phyloP scores from a whole-genome alignment of 2,888 invertebrate genomes.

The Stramonita haemastoma region DNA sequence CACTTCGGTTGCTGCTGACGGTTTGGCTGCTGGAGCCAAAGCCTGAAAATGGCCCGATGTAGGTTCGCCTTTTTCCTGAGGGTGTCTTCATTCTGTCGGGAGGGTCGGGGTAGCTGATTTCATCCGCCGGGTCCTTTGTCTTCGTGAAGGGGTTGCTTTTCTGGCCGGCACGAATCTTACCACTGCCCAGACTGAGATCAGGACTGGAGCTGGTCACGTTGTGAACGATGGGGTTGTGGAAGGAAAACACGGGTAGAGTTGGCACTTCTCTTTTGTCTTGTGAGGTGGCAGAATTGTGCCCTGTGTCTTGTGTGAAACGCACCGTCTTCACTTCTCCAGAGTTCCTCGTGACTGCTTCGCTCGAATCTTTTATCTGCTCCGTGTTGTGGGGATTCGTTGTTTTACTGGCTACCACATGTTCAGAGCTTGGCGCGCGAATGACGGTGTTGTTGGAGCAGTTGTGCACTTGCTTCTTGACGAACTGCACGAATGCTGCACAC shows the following conservation, averaged over 20 bases:
- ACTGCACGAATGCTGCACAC: not conserved
- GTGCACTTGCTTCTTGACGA: not conserved
- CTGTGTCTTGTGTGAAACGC: not conserved
- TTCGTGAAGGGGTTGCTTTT: not conserved
- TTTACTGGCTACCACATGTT: not conserved
- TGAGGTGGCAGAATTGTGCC: not conserved
- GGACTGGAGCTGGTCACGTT: not conserved
- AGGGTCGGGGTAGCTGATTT: not conserved
- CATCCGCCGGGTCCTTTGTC: not conserved
- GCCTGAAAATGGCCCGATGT: not conserved
- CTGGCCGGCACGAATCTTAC: not conserved
- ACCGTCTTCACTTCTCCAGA: not conserved
- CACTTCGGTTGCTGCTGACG: not conserved
- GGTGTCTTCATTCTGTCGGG: not conserved
- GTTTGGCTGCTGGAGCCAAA: constrained; percentile 4
- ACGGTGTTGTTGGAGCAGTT: constrained; percentile 22
- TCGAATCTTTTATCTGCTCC: not conserved
- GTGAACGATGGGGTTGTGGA: not conserved
- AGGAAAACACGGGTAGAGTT: not conserved
- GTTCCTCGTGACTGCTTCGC: not conserved
- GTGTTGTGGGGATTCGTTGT: not conserved
- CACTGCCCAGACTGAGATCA: not conserved
- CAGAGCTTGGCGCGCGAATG: not conserved
- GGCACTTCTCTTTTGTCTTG: not conserved
- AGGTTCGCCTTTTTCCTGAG: not conserved